phyloP scores from a whole-genome alignment of 2,113 vertebrate genomes.

The Piaya cayana region DNA sequence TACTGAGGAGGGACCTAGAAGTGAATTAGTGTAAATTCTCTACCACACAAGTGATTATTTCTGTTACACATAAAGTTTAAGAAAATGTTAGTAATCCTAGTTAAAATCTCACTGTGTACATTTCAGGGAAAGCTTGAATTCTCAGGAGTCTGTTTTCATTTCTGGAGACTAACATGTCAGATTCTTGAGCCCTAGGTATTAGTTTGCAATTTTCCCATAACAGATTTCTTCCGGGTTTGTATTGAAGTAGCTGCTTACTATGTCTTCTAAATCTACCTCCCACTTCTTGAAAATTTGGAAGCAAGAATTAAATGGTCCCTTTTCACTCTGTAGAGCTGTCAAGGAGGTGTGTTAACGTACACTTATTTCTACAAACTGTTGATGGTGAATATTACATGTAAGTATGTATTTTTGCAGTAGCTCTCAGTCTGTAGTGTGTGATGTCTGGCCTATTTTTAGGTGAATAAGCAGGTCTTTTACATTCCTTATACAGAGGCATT shows the following conservation, averaged over 20 bases:
- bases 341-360: background rate
- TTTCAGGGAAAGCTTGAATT: background rate
- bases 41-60: background rate
- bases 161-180: background rate
- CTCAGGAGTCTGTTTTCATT: background rate
- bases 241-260: background rate
- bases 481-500: background rate
- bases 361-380: background rate
- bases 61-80: background rate
- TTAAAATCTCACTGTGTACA: background rate
- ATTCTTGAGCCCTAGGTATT: conserved; percentile 7
- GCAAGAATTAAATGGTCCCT: background rate
- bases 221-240: background rate
- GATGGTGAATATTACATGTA: background rate
- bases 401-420: background rate
- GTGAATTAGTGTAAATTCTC: background rate
- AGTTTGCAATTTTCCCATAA: background rate
- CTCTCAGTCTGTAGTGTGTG: background rate
- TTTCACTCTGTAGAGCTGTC: background rate
- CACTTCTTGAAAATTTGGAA: background rate
- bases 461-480: background rate
- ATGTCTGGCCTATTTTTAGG: background rate
- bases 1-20: background rate
- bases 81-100: background rate
- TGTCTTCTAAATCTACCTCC: background rate